These are phyloP conservation scores for Corythornis madagascariensis DNA, from an alignment of 2,113 vertebrate species.

Conservation along the genomic window DNA sequence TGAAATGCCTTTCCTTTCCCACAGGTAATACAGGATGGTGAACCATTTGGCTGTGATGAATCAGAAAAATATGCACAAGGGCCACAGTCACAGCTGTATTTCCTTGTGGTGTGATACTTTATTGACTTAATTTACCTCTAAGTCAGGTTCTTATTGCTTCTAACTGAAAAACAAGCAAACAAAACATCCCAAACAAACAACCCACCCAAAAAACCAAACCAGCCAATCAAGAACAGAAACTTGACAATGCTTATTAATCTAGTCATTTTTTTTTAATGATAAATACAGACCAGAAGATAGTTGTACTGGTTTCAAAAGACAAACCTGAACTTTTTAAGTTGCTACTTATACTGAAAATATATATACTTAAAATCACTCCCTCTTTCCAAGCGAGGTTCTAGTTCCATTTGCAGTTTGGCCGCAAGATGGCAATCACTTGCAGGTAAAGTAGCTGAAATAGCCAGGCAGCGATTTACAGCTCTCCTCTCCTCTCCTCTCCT, in stretches of 20 bases:
- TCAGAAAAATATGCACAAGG: neutral
- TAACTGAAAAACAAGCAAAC: neutral
- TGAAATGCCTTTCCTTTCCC: neutral
- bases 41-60: neutral
- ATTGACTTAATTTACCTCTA: neutral
- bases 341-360: neutral
- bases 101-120: neutral
- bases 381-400: neutral
- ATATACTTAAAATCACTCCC: neutral
- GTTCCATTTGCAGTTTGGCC: conserved; percentile 27
- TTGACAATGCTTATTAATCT: neutral
- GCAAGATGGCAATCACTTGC: conserved; percentile 76
- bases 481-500: too few relatives aligned
- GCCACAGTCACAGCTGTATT: neutral
- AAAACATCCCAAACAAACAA: too few relatives aligned
- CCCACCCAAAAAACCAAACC: neutral
- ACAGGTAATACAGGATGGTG: too few relatives aligned
- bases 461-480: neutral
- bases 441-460: conserved; percentile 49
- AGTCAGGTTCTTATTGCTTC: neutral
- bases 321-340: neutral
- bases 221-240: neutral
- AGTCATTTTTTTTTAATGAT: neutral
- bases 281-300: neutral
- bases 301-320: neutral